Evolutionary conservation across 2,113 vertebrate species (phyloP), one percentile per base, ranked within the genome.

Genomic region (Lipophrys pholis): DNA sequence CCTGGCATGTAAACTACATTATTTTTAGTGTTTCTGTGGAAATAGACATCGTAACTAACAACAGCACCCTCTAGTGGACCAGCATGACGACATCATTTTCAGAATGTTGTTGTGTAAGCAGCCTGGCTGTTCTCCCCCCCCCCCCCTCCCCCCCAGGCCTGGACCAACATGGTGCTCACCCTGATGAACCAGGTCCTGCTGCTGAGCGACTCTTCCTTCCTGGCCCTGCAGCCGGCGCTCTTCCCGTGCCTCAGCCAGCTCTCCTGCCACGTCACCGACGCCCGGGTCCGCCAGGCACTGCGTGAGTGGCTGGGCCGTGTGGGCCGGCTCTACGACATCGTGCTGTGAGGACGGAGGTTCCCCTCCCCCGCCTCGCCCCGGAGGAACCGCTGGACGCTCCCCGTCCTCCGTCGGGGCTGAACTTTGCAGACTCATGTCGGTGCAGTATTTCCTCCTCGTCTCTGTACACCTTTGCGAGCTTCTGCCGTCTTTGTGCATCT

Each of bases 141-240:
- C 6, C 16, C 16, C n/a, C 5, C 21, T 17, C 10, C 8, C 49
- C 65, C 11, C 14, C 5, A 99, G 98, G 97, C 98, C 0, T 99
- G 98, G 98, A 98, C 97, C 93, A 99, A 95, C 92, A 99, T 99
- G 98, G 95, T 99, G 78, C 87, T 99, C 88, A 97, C 96, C 0
- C 94, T 99, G 76, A 95, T 99, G 66, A 98, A 96, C 56, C 97
- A 99, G 89, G 95, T 98, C 78, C 96, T 97, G 87, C 92, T 95
- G 35, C 91, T 99, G 15, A 93, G 96, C 0, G 97, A 99, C 83
- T 85, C 94, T 50, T 95, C 92, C 0, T 99, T 99, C 87, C 92
- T 93, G 15, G 96, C 96, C 5, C 95, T 99, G 5, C 98, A 98
- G 91, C 97, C 97, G 0, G 96, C 93, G 0, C 93, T 99, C 82